A percentile compares a stretch with the other conserved stretches of the same genome.
Evolutionary conservation across 2,888 invertebrate genomes (phyloP).

Genomic region (Sipha maydis): DNA sequence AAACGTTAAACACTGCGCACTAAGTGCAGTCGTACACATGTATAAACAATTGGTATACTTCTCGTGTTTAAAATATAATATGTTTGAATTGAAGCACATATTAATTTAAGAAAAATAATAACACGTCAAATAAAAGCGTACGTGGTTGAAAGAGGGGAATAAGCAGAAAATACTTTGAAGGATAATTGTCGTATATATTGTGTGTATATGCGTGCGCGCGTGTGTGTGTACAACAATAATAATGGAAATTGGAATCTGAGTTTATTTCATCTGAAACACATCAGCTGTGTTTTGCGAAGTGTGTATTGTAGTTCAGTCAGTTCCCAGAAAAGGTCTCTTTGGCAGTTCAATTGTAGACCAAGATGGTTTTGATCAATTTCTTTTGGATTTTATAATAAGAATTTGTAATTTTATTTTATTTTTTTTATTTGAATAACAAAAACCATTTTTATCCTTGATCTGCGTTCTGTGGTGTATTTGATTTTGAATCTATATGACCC

Average conservation of each 20-base stretch:
- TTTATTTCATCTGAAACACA: constrained; percentile 14
- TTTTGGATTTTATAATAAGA: constrained; percentile 5
- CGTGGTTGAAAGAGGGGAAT: background rate
- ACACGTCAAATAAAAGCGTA: background rate
- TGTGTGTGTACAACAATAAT: background rate
- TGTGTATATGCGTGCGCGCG: background rate
- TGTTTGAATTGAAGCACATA: background rate
- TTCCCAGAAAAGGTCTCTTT: constrained; percentile 33
- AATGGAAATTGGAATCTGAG: constrained; percentile 6
- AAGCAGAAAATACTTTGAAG: background rate
- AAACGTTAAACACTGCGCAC: background rate
- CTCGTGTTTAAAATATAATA: background rate
- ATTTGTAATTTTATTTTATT: constrained; percentile 37
- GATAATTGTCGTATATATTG: background rate
- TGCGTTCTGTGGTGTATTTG: background rate
- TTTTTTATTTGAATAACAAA: background rate
- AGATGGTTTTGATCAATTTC: background rate
- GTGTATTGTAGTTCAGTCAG: background rate
- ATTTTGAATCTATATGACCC: background rate
- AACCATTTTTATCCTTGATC: constrained; percentile 28
- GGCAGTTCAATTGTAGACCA: background rate
- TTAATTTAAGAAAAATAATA: background rate
- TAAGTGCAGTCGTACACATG: no score
- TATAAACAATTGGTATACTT: background rate
- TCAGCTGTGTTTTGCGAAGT: constrained; percentile 21